These are phyloP conservation scores for Drosophila incognita DNA, from an alignment of 2,888 invertebrate genomes.

Conservation along the genomic window DNA sequence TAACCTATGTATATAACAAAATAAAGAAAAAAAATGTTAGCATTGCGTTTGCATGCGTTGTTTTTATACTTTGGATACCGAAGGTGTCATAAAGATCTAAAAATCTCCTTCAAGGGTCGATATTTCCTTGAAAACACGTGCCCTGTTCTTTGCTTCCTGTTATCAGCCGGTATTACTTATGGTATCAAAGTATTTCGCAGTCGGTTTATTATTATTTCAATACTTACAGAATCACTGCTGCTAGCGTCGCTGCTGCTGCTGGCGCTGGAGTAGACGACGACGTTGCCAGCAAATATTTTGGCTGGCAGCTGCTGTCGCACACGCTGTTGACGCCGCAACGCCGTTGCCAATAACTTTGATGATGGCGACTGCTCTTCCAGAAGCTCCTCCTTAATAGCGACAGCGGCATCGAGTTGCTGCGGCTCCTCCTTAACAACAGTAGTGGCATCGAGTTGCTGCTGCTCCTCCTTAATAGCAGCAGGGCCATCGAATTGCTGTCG, in stretches of 20 bases:
- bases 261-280: conserved; percentile 37
- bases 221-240: conserved; percentile 70
- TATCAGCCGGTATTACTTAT: not conserved
- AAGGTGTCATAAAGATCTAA: not conserved
- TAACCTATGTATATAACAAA: conserved; percentile 51
- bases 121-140: too few relatives aligned
- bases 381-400: not conserved
- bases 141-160: too few relatives aligned
- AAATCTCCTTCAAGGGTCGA: too few relatives aligned
- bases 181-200: not conserved
- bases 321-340: conserved; percentile 54
- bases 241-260: conserved; percentile 47
- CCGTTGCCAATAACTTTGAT: not conserved
- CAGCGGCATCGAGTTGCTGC: conserved; percentile 20
- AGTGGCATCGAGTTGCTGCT: not conserved
- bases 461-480: not conserved
- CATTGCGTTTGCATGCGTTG: not conserved
- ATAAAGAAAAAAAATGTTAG: not conserved
- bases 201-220: not conserved
- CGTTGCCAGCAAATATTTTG: conserved; percentile 19
- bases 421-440: not conserved
- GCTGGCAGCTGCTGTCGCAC: conserved; percentile 44
- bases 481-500: conserved; percentile 35
- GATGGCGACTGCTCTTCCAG: not conserved
- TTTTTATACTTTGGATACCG: not conserved